Conservation (phyloP, 2,797 vertebrate genomes). For the Hippopotamyrus pictus region DNA sequence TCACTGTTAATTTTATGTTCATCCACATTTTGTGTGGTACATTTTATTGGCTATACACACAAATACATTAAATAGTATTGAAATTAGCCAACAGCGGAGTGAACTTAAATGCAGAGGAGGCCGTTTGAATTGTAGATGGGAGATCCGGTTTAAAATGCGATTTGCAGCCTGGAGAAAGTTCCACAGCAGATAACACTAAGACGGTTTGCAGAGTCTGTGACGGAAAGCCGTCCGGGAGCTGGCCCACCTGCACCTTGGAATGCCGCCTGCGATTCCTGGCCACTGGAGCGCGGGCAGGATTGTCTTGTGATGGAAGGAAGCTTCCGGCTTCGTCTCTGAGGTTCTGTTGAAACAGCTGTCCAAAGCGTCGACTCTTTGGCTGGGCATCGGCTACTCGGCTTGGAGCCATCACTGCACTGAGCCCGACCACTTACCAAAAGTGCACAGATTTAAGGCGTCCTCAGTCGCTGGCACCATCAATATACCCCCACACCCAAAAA, state of each 20-base stretch:
- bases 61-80: neutral
- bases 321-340: constrained; percentile 11
- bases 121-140: neutral
- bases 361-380: neutral
- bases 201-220: constrained; percentile 20
- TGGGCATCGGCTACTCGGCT: neutral
- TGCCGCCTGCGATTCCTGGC: neutral
- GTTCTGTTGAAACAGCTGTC: constrained; percentile 44
- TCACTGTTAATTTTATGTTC: neutral
- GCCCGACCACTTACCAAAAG: constrained; percentile 18
- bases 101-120: neutral
- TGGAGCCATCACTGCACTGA: neutral
- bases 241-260: neutral
- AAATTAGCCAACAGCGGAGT: neutral
- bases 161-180: constrained; percentile 28
- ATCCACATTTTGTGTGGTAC: neutral
- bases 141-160: neutral
- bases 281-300: neutral
- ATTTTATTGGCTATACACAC: neutral
- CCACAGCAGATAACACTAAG: constrained; percentile 25
- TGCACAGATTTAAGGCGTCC: neutral
- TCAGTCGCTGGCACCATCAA: neutral
- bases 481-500: neutral
- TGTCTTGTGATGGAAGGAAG: neutral
- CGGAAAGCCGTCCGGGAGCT: neutral